These are phyloP conservation scores for Drosophila willistoni DNA, from an alignment of 1,140 invertebrate species.

Conservation along the genomic window DNA sequence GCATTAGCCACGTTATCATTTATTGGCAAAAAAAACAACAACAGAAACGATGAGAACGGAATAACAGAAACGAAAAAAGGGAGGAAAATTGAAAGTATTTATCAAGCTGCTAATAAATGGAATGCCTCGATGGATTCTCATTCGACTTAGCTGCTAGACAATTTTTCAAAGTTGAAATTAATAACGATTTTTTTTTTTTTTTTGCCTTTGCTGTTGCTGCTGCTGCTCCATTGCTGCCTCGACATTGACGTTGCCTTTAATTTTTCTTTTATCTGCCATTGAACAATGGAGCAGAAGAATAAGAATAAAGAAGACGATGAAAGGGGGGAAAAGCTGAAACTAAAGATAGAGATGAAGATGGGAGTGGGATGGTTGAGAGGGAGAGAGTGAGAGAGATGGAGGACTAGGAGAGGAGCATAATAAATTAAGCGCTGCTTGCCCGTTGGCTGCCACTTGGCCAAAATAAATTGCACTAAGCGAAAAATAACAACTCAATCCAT, in stretches of 20 bases:
- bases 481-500: constrained; percentile 80
- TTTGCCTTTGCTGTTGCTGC: constrained; percentile 14
- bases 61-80: too few species aligned
- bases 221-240: constrained; percentile 5
- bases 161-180: constrained; percentile 81
- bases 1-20: constrained; percentile 13
- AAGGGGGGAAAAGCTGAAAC: neutral
- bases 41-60: neutral
- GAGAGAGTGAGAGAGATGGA: constrained; percentile 14
- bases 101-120: constrained; percentile 79
- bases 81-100: constrained; percentile 79
- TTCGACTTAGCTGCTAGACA: constrained; percentile 69
- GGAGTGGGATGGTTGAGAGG: neutral
- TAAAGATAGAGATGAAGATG: constrained; percentile 8
- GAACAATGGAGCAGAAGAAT: constrained; percentile 61
- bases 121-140: constrained; percentile 61
- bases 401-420: constrained; percentile 62
- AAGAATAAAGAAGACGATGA: neutral
- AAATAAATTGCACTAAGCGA: constrained; percentile 81
- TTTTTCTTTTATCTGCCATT: constrained; percentile 82
- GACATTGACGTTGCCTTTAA: constrained; percentile 65
- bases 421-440: constrained; percentile 78
- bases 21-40: constrained; percentile 4
- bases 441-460: constrained; percentile 78
- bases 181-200: constrained; percentile 73